Base-by-base conservation (phyloP, 2,113 vertebrate species). In the Saguinus imperator region DNA sequence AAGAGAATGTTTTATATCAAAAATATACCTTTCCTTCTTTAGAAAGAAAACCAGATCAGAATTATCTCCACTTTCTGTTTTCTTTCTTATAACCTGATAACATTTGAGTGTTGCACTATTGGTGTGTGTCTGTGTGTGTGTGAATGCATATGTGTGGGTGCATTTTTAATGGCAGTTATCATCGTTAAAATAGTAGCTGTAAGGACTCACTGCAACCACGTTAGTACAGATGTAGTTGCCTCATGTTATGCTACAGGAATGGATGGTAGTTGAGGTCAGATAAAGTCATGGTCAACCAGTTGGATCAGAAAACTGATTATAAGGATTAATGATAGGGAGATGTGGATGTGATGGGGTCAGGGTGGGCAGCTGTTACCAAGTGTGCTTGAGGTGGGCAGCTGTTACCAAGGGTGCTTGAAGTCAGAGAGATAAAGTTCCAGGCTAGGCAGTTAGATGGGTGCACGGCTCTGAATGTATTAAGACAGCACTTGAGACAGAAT, bases 321-420 rank as follows among this genome's bases (percentile, higher is more conserved):
- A 84, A 97, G 50, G 91, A 93, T 97, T 94, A 93, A 91, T 96
- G 91, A 85, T 68, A 35, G 20, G 16, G 50, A 96, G 82, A 58
- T 58, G 66, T 92, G 32, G 27, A 12, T 8, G 2, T 72, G 64
- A 93, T 90, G 93, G 48, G 52, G n/a, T 91, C 92, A 87, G 40
- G 25, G 5, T 77, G 61, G 57, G 83, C 68, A 91, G 83, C 48
- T 91, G 87, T n/a, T 93, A 9, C 58, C 68, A 23, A 64, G 37
- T 2, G 37, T 40, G 37, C 37, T 40, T 40, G 37, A 40, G 25
- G 5, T 77, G 61, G 57, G 83, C 68, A 91, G 83, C 48, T 91
- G 87, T n/a, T 93, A 9, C 58, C 68, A 23, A 64, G 37, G 45
- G 32, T 91, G 50, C 70, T 87, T 72, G 10, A 97, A 97, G 32